Evolutionary conservation across 2,888 invertebrate genomes (phyloP).

Genomic region (Tuberolachnus salignus): DNA sequence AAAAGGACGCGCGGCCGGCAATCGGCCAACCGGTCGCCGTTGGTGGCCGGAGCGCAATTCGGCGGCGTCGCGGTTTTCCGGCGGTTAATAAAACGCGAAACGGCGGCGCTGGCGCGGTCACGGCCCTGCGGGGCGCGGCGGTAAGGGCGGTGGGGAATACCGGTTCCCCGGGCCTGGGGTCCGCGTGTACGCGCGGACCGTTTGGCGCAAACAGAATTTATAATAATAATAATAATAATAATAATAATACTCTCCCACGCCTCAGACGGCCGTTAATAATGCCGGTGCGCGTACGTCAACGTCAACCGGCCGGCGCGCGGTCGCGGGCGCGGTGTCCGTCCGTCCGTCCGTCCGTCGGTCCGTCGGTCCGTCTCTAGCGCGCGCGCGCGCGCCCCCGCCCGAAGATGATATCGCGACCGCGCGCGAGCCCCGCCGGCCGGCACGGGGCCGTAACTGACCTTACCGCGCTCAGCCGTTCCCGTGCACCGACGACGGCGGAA

Average conservation of each 20-base stretch:
- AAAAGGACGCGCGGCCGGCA: background rate
- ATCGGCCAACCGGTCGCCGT: background rate
- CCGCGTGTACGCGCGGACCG: background rate
- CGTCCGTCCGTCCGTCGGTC: background rate
- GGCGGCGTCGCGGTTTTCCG: background rate
- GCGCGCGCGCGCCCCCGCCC: background rate
- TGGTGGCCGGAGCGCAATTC: no score
- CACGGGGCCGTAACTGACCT: background rate
- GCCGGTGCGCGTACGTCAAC: slow-evolving; percentile 51
- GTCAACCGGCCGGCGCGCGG: slow-evolving; percentile 52
- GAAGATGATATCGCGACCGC: slow-evolving; percentile 19
- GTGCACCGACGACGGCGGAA: slow-evolving; percentile 21
- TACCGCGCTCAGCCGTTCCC: background rate
- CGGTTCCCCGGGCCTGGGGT: background rate
- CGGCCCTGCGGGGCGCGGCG: no score
- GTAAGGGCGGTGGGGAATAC: background rate
- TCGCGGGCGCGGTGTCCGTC: no score
- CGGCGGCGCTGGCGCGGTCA: no score
- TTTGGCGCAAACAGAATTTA: background rate
- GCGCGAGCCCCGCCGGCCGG: no score
- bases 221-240: no score
- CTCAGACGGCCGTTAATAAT: slow-evolving; percentile 33
- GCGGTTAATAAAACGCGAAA: no score
- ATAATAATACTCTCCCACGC: no score
- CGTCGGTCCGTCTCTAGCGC: background rate